Conservation (phyloP, 2,113 vertebrate species). For the Illadopsis cleaveri region DNA sequence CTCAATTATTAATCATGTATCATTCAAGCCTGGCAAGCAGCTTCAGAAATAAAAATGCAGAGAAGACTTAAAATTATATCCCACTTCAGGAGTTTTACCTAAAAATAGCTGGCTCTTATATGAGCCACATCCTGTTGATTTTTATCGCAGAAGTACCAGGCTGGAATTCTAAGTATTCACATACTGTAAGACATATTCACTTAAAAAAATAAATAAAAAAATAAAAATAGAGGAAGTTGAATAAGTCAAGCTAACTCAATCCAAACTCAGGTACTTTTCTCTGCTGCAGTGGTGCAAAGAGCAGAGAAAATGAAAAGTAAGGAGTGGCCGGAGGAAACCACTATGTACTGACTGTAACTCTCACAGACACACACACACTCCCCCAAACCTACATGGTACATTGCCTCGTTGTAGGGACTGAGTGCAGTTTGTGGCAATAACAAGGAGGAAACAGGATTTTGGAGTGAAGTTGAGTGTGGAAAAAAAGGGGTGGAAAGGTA, state of each 20-base stretch:
- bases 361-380: neutral
- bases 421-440: neutral
- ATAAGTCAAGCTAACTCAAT: neutral
- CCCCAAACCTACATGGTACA: fast-evolving
- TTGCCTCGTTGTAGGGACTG: fast-evolving
- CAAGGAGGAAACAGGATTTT: neutral
- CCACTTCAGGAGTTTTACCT: neutral
- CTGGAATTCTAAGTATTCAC: neutral
- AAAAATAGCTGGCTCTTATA: slow-evolving; percentile 16
- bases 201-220: fast-evolving
- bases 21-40: slow-evolving; percentile 18
- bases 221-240: neutral
- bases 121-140: slow-evolving; percentile 7
- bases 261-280: neutral
- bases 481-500: neutral
- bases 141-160: neutral
- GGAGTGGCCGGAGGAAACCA: fast-evolving
- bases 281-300: neutral
- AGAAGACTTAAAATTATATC: slow-evolving; percentile 13
- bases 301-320: neutral
- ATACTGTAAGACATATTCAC: neutral
- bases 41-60: slow-evolving; percentile 34
- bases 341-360: fast-evolving
- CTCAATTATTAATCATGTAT: slow-evolving; percentile 44
- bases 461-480: neutral